Evolutionary conservation across 2,888 invertebrate genomes (phyloP).

Genomic region (Orthonevra nobilis): DNA sequence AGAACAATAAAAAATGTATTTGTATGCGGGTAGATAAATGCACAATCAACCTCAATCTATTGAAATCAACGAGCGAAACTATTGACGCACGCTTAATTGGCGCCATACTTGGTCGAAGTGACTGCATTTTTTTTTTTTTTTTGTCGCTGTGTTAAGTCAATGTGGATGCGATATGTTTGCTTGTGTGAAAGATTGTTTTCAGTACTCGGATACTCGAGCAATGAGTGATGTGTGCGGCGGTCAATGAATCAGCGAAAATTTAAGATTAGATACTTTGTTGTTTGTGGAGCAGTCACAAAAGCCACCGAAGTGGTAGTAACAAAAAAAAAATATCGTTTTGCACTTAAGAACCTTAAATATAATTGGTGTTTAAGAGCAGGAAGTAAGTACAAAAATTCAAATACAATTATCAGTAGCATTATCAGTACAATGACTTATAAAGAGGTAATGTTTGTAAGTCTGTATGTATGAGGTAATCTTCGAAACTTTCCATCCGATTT

Average conservation of each 20-base stretch:
- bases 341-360: no score
- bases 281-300: no score
- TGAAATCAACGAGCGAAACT: constrained; percentile 34
- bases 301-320: no score
- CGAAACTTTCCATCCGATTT: no score
- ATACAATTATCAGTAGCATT: no score
- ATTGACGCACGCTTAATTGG: constrained; percentile 56
- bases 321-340: no score
- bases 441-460: no score
- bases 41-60: constrained; percentile 4
- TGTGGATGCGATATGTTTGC: not conserved
- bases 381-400: no score
- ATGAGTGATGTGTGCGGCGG: constrained; percentile 29
- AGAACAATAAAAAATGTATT: not conserved
- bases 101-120: constrained; percentile 35
- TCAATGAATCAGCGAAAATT: constrained; percentile 24
- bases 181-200: not conserved
- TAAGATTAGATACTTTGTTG: not conserved
- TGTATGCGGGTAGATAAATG: not conserved
- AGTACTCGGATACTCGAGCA: constrained; percentile 1
- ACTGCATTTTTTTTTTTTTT: constrained; percentile 14
- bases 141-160: not conserved
- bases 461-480: no score
- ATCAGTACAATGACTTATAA: no score
- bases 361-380: no score